A percentile compares a stretch with the other conserved stretches of the same genome.
Conservation (phyloP, 2,113 vertebrate genomes). For the Phoenicopterus ruber region DNA sequence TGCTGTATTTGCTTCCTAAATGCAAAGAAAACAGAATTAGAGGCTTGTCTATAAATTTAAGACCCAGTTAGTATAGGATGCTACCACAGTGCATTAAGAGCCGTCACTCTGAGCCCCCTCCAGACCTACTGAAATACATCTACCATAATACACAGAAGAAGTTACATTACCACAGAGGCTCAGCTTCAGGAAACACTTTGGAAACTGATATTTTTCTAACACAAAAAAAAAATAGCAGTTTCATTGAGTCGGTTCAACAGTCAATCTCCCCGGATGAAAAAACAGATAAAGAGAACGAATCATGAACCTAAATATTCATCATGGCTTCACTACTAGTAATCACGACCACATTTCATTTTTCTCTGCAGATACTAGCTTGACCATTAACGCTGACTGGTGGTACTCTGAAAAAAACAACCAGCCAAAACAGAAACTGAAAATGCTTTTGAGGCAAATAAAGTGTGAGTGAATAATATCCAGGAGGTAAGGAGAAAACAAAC, state of each 20-base stretch:
- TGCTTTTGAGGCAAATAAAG: background rate
- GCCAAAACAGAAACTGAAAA: conserved; percentile 7
- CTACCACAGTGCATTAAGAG: background rate
- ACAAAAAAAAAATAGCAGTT: background rate
- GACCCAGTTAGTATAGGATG: background rate
- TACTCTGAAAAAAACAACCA: background rate
- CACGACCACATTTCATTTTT: background rate
- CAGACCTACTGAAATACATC: background rate
- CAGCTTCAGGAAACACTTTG: background rate
- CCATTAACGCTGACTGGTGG: background rate
- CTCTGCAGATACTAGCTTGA: background rate
- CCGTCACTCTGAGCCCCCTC: background rate
- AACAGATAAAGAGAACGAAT: background rate
- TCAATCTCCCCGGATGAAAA: background rate
- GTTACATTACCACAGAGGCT: background rate
- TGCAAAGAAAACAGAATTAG: background rate
- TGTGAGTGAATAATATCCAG: background rate
- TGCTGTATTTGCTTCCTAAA: background rate
- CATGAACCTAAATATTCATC: conserved; percentile 17
- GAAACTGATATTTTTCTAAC: background rate
- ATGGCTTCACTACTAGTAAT: background rate
- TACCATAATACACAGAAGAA: background rate
- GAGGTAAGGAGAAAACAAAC: background rate
- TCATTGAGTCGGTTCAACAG: background rate
- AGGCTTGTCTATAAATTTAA: background rate